These are phyloP conservation scores for Enoplosus armatus DNA, from an alignment of 2,797 vertebrate species.

Conservation along the genomic window DNA sequence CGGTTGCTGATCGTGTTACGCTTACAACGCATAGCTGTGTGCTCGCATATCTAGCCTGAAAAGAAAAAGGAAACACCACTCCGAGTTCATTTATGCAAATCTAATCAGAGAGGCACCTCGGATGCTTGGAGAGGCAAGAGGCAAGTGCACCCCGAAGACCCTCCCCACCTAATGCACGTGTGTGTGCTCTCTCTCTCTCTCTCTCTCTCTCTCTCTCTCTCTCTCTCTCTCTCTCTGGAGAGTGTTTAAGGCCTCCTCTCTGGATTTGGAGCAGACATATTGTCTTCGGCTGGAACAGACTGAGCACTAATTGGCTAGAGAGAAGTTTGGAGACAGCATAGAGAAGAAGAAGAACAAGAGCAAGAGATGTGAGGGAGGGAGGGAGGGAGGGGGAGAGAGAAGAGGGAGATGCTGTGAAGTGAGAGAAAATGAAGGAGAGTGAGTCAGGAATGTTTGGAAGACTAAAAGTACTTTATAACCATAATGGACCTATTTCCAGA, in stretches of 20 bases:
- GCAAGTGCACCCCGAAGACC: slow-evolving; percentile 47
- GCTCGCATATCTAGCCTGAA: neutral
- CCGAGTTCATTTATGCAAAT: slow-evolving; percentile 48
- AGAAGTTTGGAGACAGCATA: slow-evolving; percentile 76
- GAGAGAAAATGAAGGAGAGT: slow-evolving; percentile 61
- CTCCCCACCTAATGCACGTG: slow-evolving; percentile 51
- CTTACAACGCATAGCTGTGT: too few species aligned
- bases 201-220: slow-evolving; percentile 1
- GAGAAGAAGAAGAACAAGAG: slow-evolving; percentile 51
- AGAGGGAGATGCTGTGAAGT: slow-evolving; percentile 49
- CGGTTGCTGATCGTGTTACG: too few species aligned
- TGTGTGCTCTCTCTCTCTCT: slow-evolving; percentile 5
- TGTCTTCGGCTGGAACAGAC: slow-evolving; percentile 77
- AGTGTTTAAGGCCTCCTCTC: slow-evolving; percentile 74
- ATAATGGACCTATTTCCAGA: slow-evolving; percentile 82
- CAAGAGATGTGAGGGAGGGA: slow-evolving; percentile 19
- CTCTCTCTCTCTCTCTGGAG: slow-evolving; percentile 63
- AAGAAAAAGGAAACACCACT: slow-evolving; percentile 17
- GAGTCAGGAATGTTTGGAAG: slow-evolving; percentile 72
- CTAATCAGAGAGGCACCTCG: slow-evolving; percentile 44
- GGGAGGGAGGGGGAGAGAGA: slow-evolving; percentile 20
- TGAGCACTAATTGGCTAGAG: slow-evolving; percentile 78
- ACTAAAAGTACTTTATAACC: slow-evolving; percentile 82
- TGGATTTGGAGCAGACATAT: slow-evolving; percentile 77
- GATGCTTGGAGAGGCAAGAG: slow-evolving; percentile 31